These are phyloP conservation scores for Operophtera brumata DNA, from an alignment of 2,888 invertebrate species.

Conservation along the genomic window DNA sequence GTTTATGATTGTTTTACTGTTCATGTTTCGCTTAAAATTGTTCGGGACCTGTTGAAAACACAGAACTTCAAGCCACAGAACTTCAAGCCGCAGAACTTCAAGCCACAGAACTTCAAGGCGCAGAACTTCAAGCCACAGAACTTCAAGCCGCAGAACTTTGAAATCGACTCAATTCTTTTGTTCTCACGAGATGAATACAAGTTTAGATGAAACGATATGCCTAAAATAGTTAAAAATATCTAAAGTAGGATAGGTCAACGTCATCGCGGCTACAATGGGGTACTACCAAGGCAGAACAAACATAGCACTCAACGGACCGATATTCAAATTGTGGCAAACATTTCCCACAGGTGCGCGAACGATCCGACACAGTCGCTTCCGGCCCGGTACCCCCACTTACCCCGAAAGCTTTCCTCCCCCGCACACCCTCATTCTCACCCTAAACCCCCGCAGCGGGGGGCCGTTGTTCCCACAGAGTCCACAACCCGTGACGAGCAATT, in stretches of 20 bases:
- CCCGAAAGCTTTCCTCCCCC: constrained; percentile 44
- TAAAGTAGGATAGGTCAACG: background rate
- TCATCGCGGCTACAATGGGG: background rate
- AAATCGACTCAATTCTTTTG: constrained; percentile 4
- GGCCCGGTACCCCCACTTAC: constrained; percentile 69
- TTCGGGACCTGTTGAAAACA: constrained; percentile 52
- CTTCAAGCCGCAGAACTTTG: constrained; percentile 46
- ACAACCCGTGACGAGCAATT: constrained; percentile 64
- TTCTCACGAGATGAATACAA: constrained; percentile 30
- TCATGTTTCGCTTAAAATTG: constrained; percentile 47
- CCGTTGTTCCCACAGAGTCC: constrained; percentile 70
- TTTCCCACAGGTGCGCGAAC: constrained; percentile 74
- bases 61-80: too few species aligned
- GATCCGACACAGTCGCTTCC: constrained; percentile 72
- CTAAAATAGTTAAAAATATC: background rate
- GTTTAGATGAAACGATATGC: background rate
- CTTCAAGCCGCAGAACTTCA: too few species aligned
- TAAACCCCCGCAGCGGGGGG: constrained; percentile 36
- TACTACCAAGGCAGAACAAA: background rate
- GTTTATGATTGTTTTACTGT: constrained; percentile 49
- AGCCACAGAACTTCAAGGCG: too few species aligned
- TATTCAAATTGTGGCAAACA: constrained; percentile 63
- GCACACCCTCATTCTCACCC: constrained; percentile 41
- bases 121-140: too few species aligned
- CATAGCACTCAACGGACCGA: constrained; percentile 36